phyloP scores from a whole-genome alignment of 2,113 vertebrate species.

The Lutjanus erythropterus region DNA sequence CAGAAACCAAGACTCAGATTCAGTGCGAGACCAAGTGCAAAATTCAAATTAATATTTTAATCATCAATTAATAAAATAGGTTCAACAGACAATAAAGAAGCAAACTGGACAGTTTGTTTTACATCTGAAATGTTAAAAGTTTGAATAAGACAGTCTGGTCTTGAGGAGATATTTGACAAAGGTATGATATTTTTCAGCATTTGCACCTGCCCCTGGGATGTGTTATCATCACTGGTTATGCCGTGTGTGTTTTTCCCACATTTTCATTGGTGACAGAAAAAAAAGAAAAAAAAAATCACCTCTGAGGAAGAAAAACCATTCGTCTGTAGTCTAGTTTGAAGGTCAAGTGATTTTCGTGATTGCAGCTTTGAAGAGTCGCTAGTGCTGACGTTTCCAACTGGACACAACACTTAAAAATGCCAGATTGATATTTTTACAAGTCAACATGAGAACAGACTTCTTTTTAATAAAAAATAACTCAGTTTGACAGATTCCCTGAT shows the following conservation, averaged over 20 bases:
- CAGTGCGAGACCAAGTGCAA: neutral
- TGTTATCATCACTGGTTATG: neutral
- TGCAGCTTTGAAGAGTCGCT: neutral
- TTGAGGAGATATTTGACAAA: neutral
- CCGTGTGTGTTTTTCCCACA: neutral
- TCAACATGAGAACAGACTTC: neutral
- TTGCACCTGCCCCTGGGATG: neutral
- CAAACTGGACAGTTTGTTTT: neutral
- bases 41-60: constrained; percentile 23
- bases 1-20: neutral
- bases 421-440: neutral
- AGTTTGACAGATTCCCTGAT: constrained; percentile 51
- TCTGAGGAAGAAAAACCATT: neutral
- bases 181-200: neutral
- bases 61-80: constrained; percentile 35
- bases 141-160: constrained; percentile 14
- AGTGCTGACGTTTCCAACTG: neutral
- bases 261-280: neutral
- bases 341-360: neutral
- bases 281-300: neutral
- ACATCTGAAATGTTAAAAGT: constrained; percentile 18
- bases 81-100: neutral
- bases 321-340: constrained; percentile 9
- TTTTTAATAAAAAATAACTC: constrained; percentile 35
- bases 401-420: neutral